phyloP scores from a whole-genome alignment of 2,888 invertebrate species.

The Microctonus aethiopoides region DNA sequence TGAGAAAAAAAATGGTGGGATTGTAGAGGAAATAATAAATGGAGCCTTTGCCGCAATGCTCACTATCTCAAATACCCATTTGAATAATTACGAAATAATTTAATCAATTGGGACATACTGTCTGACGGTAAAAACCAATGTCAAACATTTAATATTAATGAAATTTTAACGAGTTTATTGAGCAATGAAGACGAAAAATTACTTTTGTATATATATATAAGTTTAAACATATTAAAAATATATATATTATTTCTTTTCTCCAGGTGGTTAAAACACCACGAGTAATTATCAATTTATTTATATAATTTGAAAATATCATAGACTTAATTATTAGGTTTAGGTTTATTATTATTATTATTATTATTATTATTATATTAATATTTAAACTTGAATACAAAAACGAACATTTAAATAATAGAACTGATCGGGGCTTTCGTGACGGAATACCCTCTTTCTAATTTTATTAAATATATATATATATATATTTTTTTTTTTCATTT shows the following conservation, averaged over 20 bases:
- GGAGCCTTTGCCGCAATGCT: slow-evolving; percentile 8
- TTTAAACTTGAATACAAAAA: slow-evolving; percentile 21
- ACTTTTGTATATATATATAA: not conserved
- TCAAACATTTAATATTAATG: not conserved
- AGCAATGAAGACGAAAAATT: slow-evolving; percentile 24
- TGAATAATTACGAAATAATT: not conserved
- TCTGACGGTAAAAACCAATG: slow-evolving; percentile 1
- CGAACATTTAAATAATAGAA: not conserved
- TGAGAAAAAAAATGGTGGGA: slow-evolving; percentile 20
- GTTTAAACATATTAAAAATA: slow-evolving; percentile 45
- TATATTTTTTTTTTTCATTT: too few relatives aligned
- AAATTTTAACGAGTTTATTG: slow-evolving; percentile 8
- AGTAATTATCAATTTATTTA: slow-evolving; percentile 61
- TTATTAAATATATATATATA: not conserved
- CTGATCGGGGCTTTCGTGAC: not conserved
- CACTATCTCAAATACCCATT: not conserved
- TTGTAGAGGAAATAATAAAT: slow-evolving; percentile 1
- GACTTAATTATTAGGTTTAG: slow-evolving; percentile 30
- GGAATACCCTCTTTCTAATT: slow-evolving; percentile 1
- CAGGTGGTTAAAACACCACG: slow-evolving; percentile 37
- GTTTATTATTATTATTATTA: slow-evolving; percentile 22
- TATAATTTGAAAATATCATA: slow-evolving; percentile 52
- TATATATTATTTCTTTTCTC: slow-evolving; percentile 52
- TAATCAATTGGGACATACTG: not conserved
- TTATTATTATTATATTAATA: slow-evolving; percentile 20